These are phyloP conservation scores for Lymantria monacha DNA, from an alignment of 2,888 invertebrate species.

Conservation along the genomic window DNA sequence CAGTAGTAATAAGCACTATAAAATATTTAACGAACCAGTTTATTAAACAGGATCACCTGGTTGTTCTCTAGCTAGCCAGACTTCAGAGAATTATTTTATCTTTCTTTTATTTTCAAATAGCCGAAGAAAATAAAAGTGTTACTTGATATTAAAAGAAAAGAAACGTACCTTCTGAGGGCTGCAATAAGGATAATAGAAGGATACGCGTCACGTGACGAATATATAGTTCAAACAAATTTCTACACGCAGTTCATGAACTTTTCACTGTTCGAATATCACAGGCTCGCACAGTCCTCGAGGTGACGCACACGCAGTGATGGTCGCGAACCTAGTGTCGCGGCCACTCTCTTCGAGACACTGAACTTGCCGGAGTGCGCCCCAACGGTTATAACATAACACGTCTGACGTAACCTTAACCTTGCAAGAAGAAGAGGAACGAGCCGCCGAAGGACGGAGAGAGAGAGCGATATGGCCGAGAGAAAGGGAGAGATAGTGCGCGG, in stretches of 20 bases:
- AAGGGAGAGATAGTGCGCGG: conserved; percentile 71
- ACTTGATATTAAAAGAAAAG: background rate
- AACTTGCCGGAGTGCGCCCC: conserved; percentile 80
- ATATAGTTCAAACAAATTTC: conserved; percentile 72
- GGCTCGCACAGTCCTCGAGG: conserved; percentile 71
- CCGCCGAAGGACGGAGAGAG: conserved; percentile 81
- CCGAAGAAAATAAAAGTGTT: conserved; percentile 2
- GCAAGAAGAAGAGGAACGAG: conserved; percentile 81
- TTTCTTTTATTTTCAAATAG: background rate
- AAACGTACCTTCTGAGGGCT: conserved; percentile 59
- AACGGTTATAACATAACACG: conserved; percentile 83
- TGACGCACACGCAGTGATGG: conserved; percentile 61
- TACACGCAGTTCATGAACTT: conserved; percentile 80
- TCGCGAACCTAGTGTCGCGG: conserved; percentile 76
- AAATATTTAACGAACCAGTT: conserved; percentile 72
- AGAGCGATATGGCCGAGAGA: conserved; percentile 76
- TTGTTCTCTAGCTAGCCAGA: conserved; percentile 41
- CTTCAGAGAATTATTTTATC: conserved; percentile 33
- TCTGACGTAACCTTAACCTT: conserved; percentile 83
- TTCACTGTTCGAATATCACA: conserved; percentile 79
- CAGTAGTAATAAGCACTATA: conserved; percentile 45
- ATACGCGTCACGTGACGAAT: conserved; percentile 57
- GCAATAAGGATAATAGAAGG: conserved; percentile 40
- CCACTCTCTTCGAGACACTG: conserved; percentile 81
- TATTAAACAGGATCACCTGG: conserved; percentile 60